Base-by-base conservation (phyloP, 2,888 invertebrate genomes). In the Idaea dimidiata region DNA sequence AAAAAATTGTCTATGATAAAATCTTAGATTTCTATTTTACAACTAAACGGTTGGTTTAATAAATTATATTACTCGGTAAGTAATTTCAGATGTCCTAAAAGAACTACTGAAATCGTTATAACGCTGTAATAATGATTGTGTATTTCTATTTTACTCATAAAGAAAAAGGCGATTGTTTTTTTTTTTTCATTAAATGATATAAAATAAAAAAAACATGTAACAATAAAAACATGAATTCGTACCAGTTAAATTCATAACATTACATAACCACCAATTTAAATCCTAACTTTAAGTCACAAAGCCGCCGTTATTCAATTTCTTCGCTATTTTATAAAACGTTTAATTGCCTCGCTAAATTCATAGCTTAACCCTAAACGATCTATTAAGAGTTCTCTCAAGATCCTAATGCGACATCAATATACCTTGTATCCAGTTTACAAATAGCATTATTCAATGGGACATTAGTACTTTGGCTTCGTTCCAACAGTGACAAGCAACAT, bases 371-470 rank as follows among this genome's bases (percentile, higher is more conserved):
- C 62, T 78, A 79, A 83, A 82, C 82, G 84, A 84, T 81, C 83
- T 86, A 87, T 86, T 85, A 85, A 82, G 82, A 81, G 75, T 64
- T 72, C 74, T 67, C 69, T 68, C 70, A 69, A 72, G 75, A 72
- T 72, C 69, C 79, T 78, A 75, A 79, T 7, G 43, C 43, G 43
- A 79, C 76, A 78, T 78, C 71, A 72, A 80, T 77, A 77, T 69
- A 72, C 72, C 72, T 77, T 74, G 70, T 71, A 77, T 73, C 76
- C 79, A 78, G 78, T 81, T 84, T 87, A 87, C 87, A 90, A 89
- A 89, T 91, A 88, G 87, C 86, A 82, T 82, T 84, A 86, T 90
- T 91, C 89, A 92, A 91, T 90, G 88, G 89, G 81, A 87, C 90
- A 88, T 92, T 90, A 91, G 88, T 86, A 88, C 83, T 83, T 89